Conservation (phyloP, 2,797 vertebrate genomes). For the Enteromius anoplus region DNA sequence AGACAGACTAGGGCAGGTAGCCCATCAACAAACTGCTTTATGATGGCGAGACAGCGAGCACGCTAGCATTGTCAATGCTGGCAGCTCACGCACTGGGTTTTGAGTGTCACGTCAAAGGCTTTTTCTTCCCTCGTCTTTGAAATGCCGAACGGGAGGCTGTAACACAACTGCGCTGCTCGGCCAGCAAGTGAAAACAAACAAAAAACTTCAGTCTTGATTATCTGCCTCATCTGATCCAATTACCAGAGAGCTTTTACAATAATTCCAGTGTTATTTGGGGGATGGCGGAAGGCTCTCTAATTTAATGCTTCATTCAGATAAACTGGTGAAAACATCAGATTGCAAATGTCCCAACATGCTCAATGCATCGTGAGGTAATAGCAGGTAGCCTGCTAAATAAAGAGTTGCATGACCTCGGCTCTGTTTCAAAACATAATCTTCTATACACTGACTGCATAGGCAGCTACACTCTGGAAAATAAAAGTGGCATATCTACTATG, state of each 20-base stretch:
- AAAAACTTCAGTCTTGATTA: conserved; percentile 51
- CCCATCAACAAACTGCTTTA: conserved; percentile 66
- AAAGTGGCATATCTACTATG: not conserved
- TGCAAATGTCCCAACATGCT: conserved; percentile 5
- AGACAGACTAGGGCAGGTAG: conserved; percentile 73
- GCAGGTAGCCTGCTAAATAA: not conserved
- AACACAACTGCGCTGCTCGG: conserved; percentile 30
- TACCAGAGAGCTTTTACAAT: conserved; percentile 45
- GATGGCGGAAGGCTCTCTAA: conserved; percentile 11
- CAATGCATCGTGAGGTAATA: not conserved
- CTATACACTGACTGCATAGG: not conserved
- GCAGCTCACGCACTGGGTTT: conserved; percentile 72
- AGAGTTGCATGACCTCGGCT: not conserved
- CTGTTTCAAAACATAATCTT: not conserved
- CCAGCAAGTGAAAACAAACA: conserved; percentile 43
- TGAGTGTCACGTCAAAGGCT: conserved; percentile 80
- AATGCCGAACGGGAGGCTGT: conserved; percentile 41
- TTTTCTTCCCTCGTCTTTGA: conserved; percentile 66
- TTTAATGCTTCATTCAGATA: conserved; percentile 10
- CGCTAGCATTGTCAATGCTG: conserved; percentile 74
- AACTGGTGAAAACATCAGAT: conserved; percentile 23
- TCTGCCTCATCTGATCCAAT: conserved; percentile 55
- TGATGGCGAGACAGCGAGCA: conserved; percentile 68
- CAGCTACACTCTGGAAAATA: not conserved
- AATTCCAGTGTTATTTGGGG: conserved; percentile 43